Base-by-base conservation (phyloP, 2,113 vertebrate species). In the Arothron firmamentum region DNA sequence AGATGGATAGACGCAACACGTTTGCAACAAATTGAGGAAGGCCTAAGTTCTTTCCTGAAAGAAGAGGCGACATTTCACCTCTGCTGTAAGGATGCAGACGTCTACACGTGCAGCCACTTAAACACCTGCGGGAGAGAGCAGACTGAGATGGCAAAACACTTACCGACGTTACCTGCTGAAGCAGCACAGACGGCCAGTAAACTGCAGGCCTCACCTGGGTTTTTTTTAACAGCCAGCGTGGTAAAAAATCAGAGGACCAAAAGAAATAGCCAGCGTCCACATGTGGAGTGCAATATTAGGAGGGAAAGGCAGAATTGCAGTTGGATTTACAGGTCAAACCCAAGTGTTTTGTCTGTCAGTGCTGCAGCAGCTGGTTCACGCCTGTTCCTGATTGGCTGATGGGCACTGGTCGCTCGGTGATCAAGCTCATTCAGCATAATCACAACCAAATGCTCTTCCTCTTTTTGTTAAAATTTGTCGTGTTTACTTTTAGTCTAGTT, bases 121-220 rank as follows among this genome's bases (percentile, higher is more conserved):
- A 43, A 69, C 81, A 82, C 79, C 78, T 81, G 84, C 19, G 62
- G 55, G 4, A 46, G 45, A 50, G 34, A 66, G 60, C 45, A 52
- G 52, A 70, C 62, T 6, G 57, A 55, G 46, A 75, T 60, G 79
- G 67, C 18, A 67, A 80, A 78, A 56, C 70, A 70, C 72, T 83
- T 77, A 66, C 15, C 15, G 50, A 21, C 65, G 45, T 68, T 75
- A 79, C 68, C 74, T 80, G 71, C 55, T 74, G 8, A 57, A 67
- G 41, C 38, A 34, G 17, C 11, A 54, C 65, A 53, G 58, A 52
- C 19, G 7, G 34, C 57, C 63, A 11, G 17, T 72, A 77, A 77
- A 76, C 70, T 54, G 41, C 58, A 48, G 10, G 14, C 13, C n/a
- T 61, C 64, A 47, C 51, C 18, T 58, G 43, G 56, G 25, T 54